Conservation (phyloP, 2,113 vertebrate species). For the human (Homo sapiens) region GRCh38 chr2:67987501-67988000, state of each 20-base stretch:
- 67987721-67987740: conserved; percentile 48
- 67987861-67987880: neutral
- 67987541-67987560: conserved; percentile 81
- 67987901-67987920: neutral
- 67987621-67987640: conserved; percentile 78
- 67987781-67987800: neutral
- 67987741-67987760: conserved; percentile 62
- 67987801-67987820: conserved; percentile 39
- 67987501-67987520: conserved; percentile 84
- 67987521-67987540: conserved; percentile 83
- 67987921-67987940: neutral
- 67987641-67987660: conserved; percentile 75
- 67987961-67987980: neutral
- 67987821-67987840: neutral
- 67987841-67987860: neutral
- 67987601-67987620: conserved; percentile 78
- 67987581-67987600: conserved; percentile 78
- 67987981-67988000: neutral
- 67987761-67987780: conserved; percentile 51
- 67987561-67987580: conserved; percentile 79
- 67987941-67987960: neutral
- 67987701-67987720: conserved; percentile 79
- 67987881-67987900: conserved; percentile 16
- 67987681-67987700: conserved; percentile 76
- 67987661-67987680: conserved; percentile 68